Percentiles rank a stretch among this genome's conserved stretches.
Conservation (phyloP, 2,113 vertebrate species). For the Gyps fulvus region DNA sequence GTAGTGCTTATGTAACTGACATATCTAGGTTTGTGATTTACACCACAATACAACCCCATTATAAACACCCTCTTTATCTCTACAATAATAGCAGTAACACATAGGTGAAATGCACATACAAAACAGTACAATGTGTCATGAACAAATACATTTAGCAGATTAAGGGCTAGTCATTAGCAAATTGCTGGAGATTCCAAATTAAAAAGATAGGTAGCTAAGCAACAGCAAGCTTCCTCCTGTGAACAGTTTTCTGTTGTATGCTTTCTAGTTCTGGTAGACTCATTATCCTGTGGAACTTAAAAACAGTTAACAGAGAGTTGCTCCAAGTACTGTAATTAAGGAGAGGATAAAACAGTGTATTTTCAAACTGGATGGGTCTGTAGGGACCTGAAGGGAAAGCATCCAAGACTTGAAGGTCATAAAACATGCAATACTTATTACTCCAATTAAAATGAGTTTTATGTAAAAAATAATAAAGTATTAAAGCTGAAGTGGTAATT, state of each 20-base stretch:
- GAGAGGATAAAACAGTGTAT: constrained; percentile 49
- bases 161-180: constrained; percentile 41
- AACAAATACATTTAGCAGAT: constrained; percentile 50
- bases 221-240: constrained; percentile 61
- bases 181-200: constrained; percentile 62
- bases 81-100: background rate
- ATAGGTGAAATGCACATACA: constrained; percentile 18
- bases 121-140: background rate
- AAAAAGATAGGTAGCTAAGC: constrained; percentile 72
- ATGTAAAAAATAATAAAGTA: constrained; percentile 1
- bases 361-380: constrained; percentile 60
- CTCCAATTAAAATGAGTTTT: constrained; percentile 40
- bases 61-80: background rate
- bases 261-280: constrained; percentile 48
- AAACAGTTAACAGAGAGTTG: constrained; percentile 55
- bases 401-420: constrained; percentile 63
- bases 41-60: background rate
- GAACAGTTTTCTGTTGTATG: constrained; percentile 2
- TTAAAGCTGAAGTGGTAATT: constrained; percentile 16
- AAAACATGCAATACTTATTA: constrained; percentile 39
- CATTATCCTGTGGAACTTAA: constrained; percentile 56
- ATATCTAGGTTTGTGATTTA: background rate
- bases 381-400: constrained; percentile 48
- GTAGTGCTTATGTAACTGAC: background rate
- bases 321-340: constrained; percentile 65